Conservation (phyloP, 2,797 vertebrate genomes). For the Sciaenops ocellatus region DNA sequence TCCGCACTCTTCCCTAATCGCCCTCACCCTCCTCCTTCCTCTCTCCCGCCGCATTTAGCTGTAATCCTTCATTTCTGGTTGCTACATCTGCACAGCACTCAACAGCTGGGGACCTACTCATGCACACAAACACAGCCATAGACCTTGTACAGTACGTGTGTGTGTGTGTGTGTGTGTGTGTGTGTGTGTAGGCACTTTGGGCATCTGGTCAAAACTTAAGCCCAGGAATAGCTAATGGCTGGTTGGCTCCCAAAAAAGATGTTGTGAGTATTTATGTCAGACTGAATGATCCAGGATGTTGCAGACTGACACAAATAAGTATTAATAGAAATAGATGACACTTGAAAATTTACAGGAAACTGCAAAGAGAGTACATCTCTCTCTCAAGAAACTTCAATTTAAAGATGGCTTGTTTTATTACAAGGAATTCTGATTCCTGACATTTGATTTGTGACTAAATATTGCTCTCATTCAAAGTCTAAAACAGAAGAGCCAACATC, state of each 20-base stretch:
- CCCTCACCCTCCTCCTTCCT: slow-evolving; percentile 38
- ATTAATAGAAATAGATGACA: slow-evolving; percentile 45
- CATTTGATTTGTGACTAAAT: neutral
- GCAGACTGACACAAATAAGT: slow-evolving; percentile 30
- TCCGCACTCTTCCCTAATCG: slow-evolving; percentile 45
- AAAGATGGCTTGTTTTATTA: slow-evolving; percentile 13
- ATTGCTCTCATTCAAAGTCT: slow-evolving; percentile 4
- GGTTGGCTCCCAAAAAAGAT: slow-evolving; percentile 38
- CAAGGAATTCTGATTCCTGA: slow-evolving; percentile 11
- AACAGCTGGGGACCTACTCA: slow-evolving; percentile 79
- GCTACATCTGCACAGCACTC: slow-evolving; percentile 77
- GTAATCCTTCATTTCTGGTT: slow-evolving; percentile 80
- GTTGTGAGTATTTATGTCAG: slow-evolving; percentile 36
- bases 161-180: slow-evolving; percentile 25
- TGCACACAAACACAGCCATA: slow-evolving; percentile 60
- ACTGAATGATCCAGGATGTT: slow-evolving; percentile 36
- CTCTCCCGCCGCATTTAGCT: slow-evolving; percentile 75
- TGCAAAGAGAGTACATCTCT: slow-evolving; percentile 2
- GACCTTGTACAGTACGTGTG: slow-evolving; percentile 39
- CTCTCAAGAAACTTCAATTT: slow-evolving; percentile 5
- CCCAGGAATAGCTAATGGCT: slow-evolving; percentile 59
- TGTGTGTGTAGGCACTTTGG: slow-evolving; percentile 53
- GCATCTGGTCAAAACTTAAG: slow-evolving; percentile 69
- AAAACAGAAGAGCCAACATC: neutral
- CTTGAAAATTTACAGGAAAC: slow-evolving; percentile 11